Evolutionary conservation across 2,888 invertebrate species (phyloP), one percentile per base, ranked within the genome.

Genomic region (Athalia circularis): DNA sequence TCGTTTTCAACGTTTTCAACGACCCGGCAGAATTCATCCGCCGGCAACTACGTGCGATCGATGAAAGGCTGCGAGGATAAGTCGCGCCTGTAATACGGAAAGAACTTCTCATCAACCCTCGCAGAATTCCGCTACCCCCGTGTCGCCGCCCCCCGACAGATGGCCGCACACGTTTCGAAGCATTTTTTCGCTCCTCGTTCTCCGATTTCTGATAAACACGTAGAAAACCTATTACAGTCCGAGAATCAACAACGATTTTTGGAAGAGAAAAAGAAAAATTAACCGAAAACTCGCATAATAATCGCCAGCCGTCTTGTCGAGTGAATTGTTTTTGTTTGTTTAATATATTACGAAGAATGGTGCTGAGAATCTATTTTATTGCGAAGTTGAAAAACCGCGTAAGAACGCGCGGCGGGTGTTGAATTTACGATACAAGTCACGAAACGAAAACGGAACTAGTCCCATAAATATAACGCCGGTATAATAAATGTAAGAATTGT

Each of bases 401-500:
- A 29, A 29, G 29, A 29, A 29, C 29, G 0, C 29, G 29, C 29
- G 29, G 29, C 29, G 29, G 29, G 29, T 29, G 29, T 29, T 29
- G 13, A 70, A 70, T 70, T 70, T 70, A 70, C 70, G 57, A 70
- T 59, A 70, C 59, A 59, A 70, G 70, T 59, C 70, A 70, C 54
- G 70, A 72, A 59, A 72, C 59, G 8, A 45, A 72, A 72, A 72
- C 59, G 72, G 72, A 57, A 72, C 59, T 57, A 45, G 9, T 57
- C 72, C 59, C 72, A 57, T 72, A 72, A 72, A 59, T 59, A 72
- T 72, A 47, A 72, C 7, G 8, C 72, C 57, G 57, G 13, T 29
- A 59, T 59, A 72, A 72, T 59, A 59, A 45, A 72, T 57, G 59
- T 57, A 59, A 47, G 72, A 59, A 59, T 72, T 15, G 72, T 72